Evolutionary conservation across 1,140 invertebrate genomes (phyloP).

Genomic region (Ceratitis capitata): DNA sequence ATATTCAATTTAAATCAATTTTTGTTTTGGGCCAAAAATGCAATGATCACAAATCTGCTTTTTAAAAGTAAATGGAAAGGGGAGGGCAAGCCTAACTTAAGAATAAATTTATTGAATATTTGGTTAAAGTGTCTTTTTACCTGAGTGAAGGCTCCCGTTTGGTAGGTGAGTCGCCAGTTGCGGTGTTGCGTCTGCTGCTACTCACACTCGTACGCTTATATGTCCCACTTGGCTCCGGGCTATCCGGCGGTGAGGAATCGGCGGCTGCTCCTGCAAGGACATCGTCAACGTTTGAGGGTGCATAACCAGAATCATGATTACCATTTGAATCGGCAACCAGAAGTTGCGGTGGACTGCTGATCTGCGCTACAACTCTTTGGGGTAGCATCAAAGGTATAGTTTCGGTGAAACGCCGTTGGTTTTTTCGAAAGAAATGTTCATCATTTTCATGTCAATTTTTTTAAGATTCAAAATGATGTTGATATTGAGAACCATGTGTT

Average conservation of each 20-base stretch:
- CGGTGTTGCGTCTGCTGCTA: slow-evolving; percentile 56
- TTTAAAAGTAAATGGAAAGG: not conserved
- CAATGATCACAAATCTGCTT: too few relatives aligned
- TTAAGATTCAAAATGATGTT: not conserved
- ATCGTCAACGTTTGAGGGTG: slow-evolving; percentile 73
- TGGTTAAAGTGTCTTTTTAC: slow-evolving; percentile 46
- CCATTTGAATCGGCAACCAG: slow-evolving; percentile 74
- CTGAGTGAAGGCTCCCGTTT: slow-evolving; percentile 61
- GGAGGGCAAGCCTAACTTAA: too few relatives aligned
- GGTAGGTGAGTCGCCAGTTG: slow-evolving; percentile 55
- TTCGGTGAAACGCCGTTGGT: not conserved
- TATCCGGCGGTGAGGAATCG: slow-evolving; percentile 67
- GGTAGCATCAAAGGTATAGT: not conserved
- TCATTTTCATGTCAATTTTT: not conserved
- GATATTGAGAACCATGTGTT: not conserved
- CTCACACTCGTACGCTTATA: slow-evolving; percentile 60
- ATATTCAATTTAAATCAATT: too few relatives aligned
- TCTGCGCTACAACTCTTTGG: slow-evolving; percentile 69
- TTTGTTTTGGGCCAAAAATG: not conserved
- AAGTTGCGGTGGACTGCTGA: slow-evolving; percentile 67
- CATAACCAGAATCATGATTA: slow-evolving; percentile 84
- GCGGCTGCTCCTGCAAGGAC: slow-evolving; percentile 59
- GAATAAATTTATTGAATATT: too few relatives aligned
- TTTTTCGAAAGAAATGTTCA: not conserved
- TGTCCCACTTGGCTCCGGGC: slow-evolving; percentile 66